A percentile compares a stretch with the other conserved stretches of the same genome.
Conservation (phyloP, 2,113 vertebrate species). For the Nerophis ophidion region DNA sequence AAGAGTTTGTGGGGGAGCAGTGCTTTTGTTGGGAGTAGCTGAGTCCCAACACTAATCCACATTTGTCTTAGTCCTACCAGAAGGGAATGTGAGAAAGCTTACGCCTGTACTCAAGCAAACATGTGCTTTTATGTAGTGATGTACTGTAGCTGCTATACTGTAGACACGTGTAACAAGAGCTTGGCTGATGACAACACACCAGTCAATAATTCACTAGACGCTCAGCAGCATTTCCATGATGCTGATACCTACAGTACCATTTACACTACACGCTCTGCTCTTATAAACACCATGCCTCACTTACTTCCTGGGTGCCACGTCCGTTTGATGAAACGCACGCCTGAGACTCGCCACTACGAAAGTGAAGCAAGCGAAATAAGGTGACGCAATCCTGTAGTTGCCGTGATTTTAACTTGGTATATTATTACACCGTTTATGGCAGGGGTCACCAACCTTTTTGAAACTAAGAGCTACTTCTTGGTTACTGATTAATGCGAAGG, state of each 20-base stretch:
- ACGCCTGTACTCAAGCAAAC: neutral
- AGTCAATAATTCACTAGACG: constrained; percentile 27
- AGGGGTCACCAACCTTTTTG: no score
- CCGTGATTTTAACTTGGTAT: no score
- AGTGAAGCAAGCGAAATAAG: no score
- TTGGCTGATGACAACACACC: constrained; percentile 6
- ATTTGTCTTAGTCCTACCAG: neutral
- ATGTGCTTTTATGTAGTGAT: neutral
- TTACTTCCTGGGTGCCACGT: no score
- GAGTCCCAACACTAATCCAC: neutral
- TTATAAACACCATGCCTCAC: no score
- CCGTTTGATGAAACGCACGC: no score
- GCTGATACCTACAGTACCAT: neutral
- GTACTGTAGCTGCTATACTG: neutral
- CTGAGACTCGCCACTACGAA: no score
- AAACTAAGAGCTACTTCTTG: no score
- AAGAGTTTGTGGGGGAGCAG: constrained; percentile 9
- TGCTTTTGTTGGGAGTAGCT: constrained; percentile 7
- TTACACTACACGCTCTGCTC: no score
- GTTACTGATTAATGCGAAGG: no score
- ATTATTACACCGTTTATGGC: no score
- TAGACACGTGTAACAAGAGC: constrained; percentile 10
- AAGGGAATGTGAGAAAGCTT: neutral
- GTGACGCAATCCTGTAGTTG: no score
- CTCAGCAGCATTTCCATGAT: constrained; percentile 10